These are phyloP conservation scores for Eupeodes corollae DNA, from an alignment of 1,140 invertebrate species.

Conservation along the genomic window DNA sequence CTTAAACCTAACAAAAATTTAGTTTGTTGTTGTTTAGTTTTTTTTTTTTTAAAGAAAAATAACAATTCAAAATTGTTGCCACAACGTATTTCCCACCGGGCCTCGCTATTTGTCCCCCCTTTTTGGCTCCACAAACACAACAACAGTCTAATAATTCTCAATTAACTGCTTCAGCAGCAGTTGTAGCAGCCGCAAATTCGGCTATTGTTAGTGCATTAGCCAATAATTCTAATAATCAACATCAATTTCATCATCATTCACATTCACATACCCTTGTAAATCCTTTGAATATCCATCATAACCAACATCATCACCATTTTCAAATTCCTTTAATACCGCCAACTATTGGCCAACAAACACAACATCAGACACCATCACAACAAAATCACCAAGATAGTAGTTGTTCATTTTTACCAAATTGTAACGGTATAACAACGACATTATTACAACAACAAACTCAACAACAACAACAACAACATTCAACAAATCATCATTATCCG, in stretches of 20 bases:
- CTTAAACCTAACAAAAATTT: slow-evolving; percentile 1
- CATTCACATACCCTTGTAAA: neutral
- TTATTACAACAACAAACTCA: slow-evolving; percentile 3
- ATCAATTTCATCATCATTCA: neutral
- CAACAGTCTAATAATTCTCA: neutral
- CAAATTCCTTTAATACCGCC: slow-evolving; percentile 5
- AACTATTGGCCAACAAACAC: neutral
- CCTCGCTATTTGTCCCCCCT: slow-evolving; percentile 8
- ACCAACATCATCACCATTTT: slow-evolving; percentile 8
- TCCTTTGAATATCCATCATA: neutral
- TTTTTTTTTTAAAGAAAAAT: too few relatives aligned
- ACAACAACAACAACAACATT: slow-evolving; percentile 5
- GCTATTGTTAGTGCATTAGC: neutral
- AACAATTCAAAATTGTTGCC: neutral
- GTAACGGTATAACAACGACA: neutral
- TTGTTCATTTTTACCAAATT: too few relatives aligned
- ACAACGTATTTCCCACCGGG: slow-evolving; percentile 7
- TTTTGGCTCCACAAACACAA: neutral
- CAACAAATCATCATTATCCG: neutral
- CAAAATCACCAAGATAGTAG: neutral
- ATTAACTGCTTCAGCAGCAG: neutral
- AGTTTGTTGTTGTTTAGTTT: too few relatives aligned
- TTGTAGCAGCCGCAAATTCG: too few relatives aligned
- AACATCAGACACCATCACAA: neutral
- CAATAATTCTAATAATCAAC: neutral